Evolutionary conservation across 2,113 vertebrate genomes (phyloP).

Genomic region (Silurus asotus): DNA sequence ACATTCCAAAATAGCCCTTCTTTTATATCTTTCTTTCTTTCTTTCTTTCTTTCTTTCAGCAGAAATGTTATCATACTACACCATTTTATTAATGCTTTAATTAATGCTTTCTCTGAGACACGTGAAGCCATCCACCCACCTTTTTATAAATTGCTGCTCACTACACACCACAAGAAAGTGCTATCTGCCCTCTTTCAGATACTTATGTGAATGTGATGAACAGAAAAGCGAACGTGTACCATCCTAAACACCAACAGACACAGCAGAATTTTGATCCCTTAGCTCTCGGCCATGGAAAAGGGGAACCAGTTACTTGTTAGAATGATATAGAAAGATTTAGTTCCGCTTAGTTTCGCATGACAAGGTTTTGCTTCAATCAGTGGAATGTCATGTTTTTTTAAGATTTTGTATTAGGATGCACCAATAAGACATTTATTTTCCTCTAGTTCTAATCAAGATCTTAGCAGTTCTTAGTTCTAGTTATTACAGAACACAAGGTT

Average conservation of each 20-base stretch:
- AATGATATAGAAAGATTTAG: background rate
- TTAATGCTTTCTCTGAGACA: background rate
- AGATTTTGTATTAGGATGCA: background rate
- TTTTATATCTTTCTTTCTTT: background rate
- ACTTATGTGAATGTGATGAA: background rate
- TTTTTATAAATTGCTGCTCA: background rate
- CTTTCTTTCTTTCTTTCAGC: background rate
- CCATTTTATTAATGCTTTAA: background rate
- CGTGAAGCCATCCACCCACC: background rate
- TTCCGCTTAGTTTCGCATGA: background rate
- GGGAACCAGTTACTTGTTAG: background rate
- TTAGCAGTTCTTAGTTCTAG: background rate
- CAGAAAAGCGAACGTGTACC: background rate
- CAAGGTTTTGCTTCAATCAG: background rate
- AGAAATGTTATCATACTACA: background rate
- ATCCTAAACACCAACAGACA: background rate
- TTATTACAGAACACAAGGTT: background rate
- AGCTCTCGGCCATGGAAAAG: background rate
- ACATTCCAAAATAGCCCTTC: background rate
- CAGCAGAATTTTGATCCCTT: background rate
- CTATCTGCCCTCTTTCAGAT: background rate
- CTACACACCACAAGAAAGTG: background rate
- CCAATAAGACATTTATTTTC: background rate
- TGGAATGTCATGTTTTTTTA: background rate
- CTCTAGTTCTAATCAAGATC: background rate